A percentile compares a stretch with the other conserved stretches of the same genome.
phyloP scores from a whole-genome alignment of 1,140 invertebrate species.

The Portunus trituberculatus region DNA sequence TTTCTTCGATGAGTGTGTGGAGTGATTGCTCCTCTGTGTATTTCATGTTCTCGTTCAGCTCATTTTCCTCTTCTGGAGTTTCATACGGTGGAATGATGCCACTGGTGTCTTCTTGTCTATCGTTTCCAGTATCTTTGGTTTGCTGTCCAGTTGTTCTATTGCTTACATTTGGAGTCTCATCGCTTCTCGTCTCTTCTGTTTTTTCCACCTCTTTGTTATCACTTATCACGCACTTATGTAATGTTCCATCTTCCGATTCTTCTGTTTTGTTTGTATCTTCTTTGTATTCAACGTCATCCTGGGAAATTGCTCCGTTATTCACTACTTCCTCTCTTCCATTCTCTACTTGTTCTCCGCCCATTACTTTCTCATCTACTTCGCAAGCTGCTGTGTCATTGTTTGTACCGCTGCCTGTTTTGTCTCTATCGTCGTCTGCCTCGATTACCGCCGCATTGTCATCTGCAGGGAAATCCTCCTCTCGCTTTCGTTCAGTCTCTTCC shows the following conservation, averaged over 20 bases:
- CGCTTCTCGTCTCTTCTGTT: no score
- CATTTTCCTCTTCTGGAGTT: not conserved
- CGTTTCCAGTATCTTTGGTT: not conserved
- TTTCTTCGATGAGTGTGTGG: not conserved
- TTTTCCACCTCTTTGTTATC: not conserved
- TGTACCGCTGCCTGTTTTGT: not conserved
- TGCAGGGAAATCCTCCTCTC: not conserved
- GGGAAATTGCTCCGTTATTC: not conserved
- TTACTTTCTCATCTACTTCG: not conserved
- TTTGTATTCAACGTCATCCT: not conserved
- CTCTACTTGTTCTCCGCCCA: not conserved
- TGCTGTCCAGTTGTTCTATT: no score
- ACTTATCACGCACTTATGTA: not conserved
- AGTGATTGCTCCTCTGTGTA: no score
- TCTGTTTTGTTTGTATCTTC: not conserved
- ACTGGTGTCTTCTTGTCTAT: not conserved
- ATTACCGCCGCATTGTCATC: not conserved
- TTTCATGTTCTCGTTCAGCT: not conserved
- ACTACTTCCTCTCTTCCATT: not conserved
- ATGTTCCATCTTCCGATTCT: not conserved
- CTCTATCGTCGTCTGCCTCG: not conserved
- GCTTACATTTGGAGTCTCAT: no score
- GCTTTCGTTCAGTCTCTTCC: not conserved
- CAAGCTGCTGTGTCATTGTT: not conserved
- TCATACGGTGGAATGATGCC: not conserved